phyloP scores from a whole-genome alignment of 2,797 vertebrate species.

The Myotis daubentonii region DNA sequence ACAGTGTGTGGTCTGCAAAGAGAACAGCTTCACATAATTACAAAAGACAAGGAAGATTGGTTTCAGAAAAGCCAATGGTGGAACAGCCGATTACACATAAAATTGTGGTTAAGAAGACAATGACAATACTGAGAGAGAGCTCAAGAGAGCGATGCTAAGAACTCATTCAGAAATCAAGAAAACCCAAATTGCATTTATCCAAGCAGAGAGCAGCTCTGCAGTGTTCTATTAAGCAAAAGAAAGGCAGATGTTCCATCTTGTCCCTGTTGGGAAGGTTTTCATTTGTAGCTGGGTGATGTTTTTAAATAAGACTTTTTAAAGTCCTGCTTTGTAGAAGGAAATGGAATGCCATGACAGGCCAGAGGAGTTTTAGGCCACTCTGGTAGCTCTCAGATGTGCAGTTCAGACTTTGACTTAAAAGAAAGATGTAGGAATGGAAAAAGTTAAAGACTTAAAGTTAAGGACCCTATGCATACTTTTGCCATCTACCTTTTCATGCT shows the following conservation, averaged over 20 bases:
- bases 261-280: constrained; percentile 67
- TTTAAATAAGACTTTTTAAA: constrained; percentile 70
- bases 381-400: constrained; percentile 23
- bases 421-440: background rate
- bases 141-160: constrained; percentile 68
- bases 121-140: constrained; percentile 38
- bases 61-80: constrained; percentile 72
- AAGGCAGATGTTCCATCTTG: constrained; percentile 67
- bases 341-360: constrained; percentile 22
- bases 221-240: constrained; percentile 61
- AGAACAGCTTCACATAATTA: constrained; percentile 76
- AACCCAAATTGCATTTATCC: constrained; percentile 56
- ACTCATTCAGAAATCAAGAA: constrained; percentile 67
- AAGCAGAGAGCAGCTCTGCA: constrained; percentile 63
- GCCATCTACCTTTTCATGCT: background rate
- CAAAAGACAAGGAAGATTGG: constrained; percentile 77
- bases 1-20: constrained; percentile 57
- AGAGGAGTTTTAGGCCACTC: constrained; percentile 20
- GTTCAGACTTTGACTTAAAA: constrained; percentile 54
- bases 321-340: constrained; percentile 49
- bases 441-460: background rate
- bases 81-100: constrained; percentile 67
- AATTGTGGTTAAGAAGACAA: constrained; percentile 69
- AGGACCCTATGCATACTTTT: background rate
- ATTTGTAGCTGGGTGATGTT: constrained; percentile 61